Evolutionary conservation across 2,113 vertebrate genomes (phyloP).

Genomic region (Serilophus lunatus): DNA sequence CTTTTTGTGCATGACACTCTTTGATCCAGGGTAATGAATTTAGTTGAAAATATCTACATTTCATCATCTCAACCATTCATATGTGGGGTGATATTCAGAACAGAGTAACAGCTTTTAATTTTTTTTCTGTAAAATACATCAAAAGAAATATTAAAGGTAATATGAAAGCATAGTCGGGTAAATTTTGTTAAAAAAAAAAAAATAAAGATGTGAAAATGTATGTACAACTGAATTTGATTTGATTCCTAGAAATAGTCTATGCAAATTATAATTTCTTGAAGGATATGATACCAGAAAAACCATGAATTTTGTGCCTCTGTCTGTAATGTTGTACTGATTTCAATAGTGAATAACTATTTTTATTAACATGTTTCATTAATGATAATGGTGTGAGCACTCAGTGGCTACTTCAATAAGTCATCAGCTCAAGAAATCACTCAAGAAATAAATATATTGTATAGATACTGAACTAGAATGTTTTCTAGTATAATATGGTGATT

Average conservation of each 20-base stretch:
- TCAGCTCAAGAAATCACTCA: neutral
- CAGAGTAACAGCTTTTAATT: neutral
- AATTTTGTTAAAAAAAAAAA: neutral
- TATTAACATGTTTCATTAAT: neutral
- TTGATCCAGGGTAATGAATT: neutral
- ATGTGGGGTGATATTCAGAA: neutral
- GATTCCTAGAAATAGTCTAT: neutral
- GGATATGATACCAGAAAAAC: neutral
- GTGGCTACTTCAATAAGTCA: neutral
- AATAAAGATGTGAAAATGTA: neutral
- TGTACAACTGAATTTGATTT: neutral
- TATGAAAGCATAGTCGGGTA: neutral
- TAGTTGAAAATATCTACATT: neutral
- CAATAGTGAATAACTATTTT: neutral
- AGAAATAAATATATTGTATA: neutral
- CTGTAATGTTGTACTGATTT: neutral
- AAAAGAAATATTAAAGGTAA: neutral
- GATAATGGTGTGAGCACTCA: neutral
- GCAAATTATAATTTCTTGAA: neutral
- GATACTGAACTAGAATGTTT: neutral
- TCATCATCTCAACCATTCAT: neutral
- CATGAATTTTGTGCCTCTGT: neutral
- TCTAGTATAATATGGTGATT: neutral
- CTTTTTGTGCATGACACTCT: neutral
- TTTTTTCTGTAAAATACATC: no score